Evolutionary conservation across 1,140 invertebrate species (phyloP).

Genomic region (Orussus abietinus): DNA sequence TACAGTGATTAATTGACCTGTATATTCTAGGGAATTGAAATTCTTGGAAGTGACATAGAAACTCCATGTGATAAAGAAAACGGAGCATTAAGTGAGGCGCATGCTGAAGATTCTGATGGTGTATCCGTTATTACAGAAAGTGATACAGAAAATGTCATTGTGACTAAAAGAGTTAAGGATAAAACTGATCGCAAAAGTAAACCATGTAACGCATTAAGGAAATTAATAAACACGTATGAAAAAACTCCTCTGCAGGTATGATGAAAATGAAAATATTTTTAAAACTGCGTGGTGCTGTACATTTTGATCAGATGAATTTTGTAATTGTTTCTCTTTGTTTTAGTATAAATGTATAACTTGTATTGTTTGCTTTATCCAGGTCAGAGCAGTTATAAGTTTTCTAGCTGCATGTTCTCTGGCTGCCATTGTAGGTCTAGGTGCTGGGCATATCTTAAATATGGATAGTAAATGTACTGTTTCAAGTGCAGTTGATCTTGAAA

Average conservation of each 20-base stretch:
- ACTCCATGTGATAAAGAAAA: no score
- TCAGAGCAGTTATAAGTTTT: constrained; percentile 1
- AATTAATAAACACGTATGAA: not conserved
- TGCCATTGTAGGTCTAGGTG: constrained; percentile 2
- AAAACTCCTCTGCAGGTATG: constrained; percentile 1
- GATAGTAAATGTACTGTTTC: constrained; percentile 4
- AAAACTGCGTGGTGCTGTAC: no score
- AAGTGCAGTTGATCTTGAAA: constrained; percentile 1
- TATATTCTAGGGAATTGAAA: no score
- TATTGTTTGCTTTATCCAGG: not conserved
- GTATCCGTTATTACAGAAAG: constrained; percentile 6
- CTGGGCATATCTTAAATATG: constrained; percentile 3
- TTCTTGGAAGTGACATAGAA: no score
- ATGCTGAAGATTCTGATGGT: constrained; percentile 1
- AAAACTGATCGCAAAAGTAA: not conserved
- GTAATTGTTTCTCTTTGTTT: not conserved
- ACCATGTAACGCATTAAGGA: not conserved
- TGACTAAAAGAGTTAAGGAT: not conserved
- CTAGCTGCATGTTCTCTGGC: constrained; percentile 4
- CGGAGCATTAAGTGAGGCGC: no score
- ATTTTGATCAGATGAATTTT: no score
- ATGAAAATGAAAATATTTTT: no score
- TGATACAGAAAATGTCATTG: not conserved
- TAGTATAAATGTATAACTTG: not conserved
- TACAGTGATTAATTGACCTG: no score